Evolutionary conservation across 2,797 vertebrate species (phyloP).

Genomic region (Chanos chanos): DNA sequence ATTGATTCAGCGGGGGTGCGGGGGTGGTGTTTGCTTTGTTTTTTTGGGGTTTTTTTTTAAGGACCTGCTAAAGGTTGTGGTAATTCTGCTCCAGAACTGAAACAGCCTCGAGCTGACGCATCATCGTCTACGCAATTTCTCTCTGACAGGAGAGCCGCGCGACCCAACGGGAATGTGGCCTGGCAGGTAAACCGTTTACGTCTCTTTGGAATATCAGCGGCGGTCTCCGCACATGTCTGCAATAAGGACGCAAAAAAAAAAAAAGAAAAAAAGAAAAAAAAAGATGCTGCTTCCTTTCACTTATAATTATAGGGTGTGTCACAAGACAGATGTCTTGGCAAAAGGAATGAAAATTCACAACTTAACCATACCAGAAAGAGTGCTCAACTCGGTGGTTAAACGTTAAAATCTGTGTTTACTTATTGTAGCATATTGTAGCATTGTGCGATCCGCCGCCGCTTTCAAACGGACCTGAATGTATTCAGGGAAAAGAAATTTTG

Average conservation of each 20-base stretch:
- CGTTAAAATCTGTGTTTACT: slow-evolving; percentile 62
- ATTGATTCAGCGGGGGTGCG: too few relatives aligned
- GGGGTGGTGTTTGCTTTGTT: too few relatives aligned
- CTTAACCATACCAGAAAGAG: slow-evolving; percentile 59
- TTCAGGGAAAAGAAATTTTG: slow-evolving; percentile 18
- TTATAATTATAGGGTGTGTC: slow-evolving; percentile 77
- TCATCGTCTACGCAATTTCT: too few relatives aligned
- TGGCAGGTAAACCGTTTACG: slow-evolving; percentile 9
- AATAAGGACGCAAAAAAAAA: slow-evolving; percentile 60
- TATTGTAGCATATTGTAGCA: slow-evolving; percentile 41
- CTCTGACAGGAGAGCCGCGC: too few relatives aligned
- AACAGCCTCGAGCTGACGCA: too few relatives aligned
- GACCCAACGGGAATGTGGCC: slow-evolving; percentile 13
- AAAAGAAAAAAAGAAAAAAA: slow-evolving; percentile 66
- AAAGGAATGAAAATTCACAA: slow-evolving; percentile 59
- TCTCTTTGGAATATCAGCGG: slow-evolving; percentile 34
- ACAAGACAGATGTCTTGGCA: slow-evolving; percentile 72
- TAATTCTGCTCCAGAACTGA: too few relatives aligned
- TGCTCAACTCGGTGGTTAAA: slow-evolving; percentile 51
- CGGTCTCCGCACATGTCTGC: slow-evolving; percentile 48
- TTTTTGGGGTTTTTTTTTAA: too few relatives aligned
- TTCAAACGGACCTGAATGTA: slow-evolving; percentile 37
- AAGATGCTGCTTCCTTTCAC: slow-evolving; percentile 61
- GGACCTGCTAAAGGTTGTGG: too few relatives aligned
- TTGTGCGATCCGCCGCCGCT: slow-evolving; percentile 26